phyloP scores from a whole-genome alignment of 2,888 invertebrate genomes.

The Conistra vaccinii region DNA sequence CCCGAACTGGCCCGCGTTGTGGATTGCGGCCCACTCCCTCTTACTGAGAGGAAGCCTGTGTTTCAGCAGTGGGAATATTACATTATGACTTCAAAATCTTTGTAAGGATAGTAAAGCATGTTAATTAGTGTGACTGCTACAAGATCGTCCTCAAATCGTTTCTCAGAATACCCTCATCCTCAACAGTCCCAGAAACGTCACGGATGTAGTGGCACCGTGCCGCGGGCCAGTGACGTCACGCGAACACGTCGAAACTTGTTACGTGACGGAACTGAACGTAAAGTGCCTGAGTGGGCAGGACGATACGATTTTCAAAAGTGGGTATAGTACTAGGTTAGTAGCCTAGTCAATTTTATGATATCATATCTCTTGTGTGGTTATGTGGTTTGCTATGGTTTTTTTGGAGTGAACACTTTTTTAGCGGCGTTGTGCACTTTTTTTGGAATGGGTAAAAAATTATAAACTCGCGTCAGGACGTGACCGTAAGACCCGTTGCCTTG shows the following conservation, averaged over 20 bases:
- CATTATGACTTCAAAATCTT: too few species aligned
- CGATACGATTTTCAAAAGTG: slow-evolving; percentile 20
- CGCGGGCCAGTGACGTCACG: slow-evolving; percentile 62
- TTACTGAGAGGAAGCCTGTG: too few species aligned
- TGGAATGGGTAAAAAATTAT: too few species aligned
- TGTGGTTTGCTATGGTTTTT: background rate
- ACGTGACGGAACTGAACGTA: slow-evolving; percentile 57
- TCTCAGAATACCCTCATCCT: slow-evolving; percentile 23
- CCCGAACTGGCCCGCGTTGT: too few species aligned
- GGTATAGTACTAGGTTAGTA: background rate
- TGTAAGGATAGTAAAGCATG: too few species aligned
- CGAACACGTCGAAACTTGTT: slow-evolving; percentile 69
- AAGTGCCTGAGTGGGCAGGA: slow-evolving; percentile 38
- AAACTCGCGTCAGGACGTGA: too few species aligned
- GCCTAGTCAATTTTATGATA: background rate
- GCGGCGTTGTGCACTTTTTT: too few species aligned
- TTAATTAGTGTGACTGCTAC: too few species aligned
- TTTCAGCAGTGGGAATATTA: too few species aligned
- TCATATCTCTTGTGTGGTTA: background rate
- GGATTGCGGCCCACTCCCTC: too few species aligned
- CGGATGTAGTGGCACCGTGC: slow-evolving; percentile 51
- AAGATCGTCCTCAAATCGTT: background rate
- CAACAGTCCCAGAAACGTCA: slow-evolving; percentile 40
- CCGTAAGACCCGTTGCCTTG: too few species aligned
- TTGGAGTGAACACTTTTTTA: too few species aligned